Base-by-base conservation (phyloP, 35 echinoderm and acorn worm genomes). In the Apostichopus californicus region DNA sequence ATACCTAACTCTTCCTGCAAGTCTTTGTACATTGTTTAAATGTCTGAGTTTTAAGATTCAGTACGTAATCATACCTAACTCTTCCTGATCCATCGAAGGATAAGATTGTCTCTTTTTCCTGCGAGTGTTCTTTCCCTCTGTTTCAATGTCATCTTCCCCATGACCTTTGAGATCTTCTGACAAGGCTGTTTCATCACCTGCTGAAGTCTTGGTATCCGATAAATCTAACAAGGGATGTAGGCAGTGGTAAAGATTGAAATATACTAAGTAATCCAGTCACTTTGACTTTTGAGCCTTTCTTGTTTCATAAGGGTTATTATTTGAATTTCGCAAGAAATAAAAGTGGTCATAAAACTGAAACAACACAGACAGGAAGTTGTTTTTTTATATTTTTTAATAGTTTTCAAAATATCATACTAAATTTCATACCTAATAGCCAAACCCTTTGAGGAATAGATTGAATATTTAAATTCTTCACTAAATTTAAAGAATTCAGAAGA, bases 71-170 rank as follows among this genome's bases (percentile, higher is more conserved):
- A 28, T 28, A 28, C 26, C 81, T 85, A 59, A 22, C 5, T 85
- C 81, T 18, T 85, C 81, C 5, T 85, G 81, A 61, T 85, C 81
- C 56, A 58, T 85, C 9, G 81, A 85, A 8, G 55, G 81, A 58
- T 85, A 85, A n/a, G 81, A 85, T 52, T 85, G 81, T 15, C 81
- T 85, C 9, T 85, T 85, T 17, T 85, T 57, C 57, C 54, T 85
- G 55, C 56, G 28, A 17, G 80, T 56, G 13, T 5, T 25, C 14
- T 59, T 85, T 5, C 4, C 55, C 15, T 56, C 56, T 58, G 54
- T 5, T 58, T 58, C 56, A 18, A 9, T 85, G 4, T 85, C 81
- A 56, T 85, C 81, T 58, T 23, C n/a, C 58, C 12, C 56, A 85
- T 60, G 56, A 85, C 81, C 81, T 24, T 20, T 85, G 55, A 85